These are phyloP conservation scores for Aurelia sp. DNA, from an alignment of 30 jellyfish, hydroid and myxozoan species.

Conservation along the genomic window DNA sequence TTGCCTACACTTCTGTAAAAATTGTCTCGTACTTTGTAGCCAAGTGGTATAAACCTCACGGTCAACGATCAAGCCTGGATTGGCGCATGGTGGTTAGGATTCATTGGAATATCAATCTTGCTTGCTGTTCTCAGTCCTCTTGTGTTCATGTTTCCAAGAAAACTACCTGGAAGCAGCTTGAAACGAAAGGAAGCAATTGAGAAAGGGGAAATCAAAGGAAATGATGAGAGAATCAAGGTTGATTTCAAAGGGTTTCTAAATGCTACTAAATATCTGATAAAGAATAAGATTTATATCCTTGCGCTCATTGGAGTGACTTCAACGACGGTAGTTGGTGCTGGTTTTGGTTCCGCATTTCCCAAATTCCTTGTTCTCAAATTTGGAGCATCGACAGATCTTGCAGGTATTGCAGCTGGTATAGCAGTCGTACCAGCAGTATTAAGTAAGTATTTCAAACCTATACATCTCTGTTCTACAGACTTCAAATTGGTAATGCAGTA, in stretches of 20 bases:
- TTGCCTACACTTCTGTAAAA: too few species aligned
- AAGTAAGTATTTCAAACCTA: constrained; percentile 2
- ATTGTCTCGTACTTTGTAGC: constrained; percentile 8
- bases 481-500: too few species aligned
- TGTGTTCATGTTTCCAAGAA: constrained; percentile 56
- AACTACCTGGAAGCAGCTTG: constrained; percentile 26
- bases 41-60: constrained; percentile 25
- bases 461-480: too few species aligned
- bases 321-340: constrained; percentile 53
- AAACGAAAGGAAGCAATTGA: constrained; percentile 66
- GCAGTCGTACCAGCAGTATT: constrained; percentile 46
- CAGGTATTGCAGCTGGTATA: constrained; percentile 44
- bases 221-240: constrained; percentile 13
- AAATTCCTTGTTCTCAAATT: constrained; percentile 59
- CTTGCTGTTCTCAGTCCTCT: constrained; percentile 20
- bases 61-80: constrained; percentile 61
- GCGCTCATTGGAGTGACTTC: constrained; percentile 62
- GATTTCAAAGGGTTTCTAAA: constrained; percentile 38
- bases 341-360: constrained; percentile 71
- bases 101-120: constrained; percentile 29
- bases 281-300: constrained; percentile 48
- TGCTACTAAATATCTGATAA: constrained; percentile 56
- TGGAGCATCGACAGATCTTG: constrained; percentile 67
- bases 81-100: constrained; percentile 86
- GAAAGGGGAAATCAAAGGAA: constrained; percentile 55